These are phyloP conservation scores for Clarias pachynema DNA, from an alignment of 2,797 vertebrate species.

Conservation along the genomic window DNA sequence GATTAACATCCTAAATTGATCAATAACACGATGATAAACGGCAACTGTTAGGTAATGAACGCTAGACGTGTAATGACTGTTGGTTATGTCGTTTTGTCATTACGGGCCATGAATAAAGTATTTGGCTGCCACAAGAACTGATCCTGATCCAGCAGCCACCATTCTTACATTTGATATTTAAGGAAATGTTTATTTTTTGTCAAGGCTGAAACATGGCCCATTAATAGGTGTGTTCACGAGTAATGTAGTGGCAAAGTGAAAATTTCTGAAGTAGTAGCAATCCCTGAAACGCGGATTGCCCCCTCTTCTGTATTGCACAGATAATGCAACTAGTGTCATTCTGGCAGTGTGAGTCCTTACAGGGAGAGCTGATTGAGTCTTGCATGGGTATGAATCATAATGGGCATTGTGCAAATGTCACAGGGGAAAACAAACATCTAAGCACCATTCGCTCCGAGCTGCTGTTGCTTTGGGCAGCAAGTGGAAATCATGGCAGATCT, in stretches of 20 bases:
- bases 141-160: background rate
- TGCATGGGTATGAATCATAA: slow-evolving; percentile 49
- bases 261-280: background rate
- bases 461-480: slow-evolving; percentile 38
- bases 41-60: background rate
- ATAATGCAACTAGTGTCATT: slow-evolving; percentile 50
- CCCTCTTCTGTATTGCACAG: slow-evolving; percentile 12
- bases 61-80: background rate
- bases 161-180: background rate
- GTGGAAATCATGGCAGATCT: slow-evolving; percentile 22
- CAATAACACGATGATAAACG: background rate
- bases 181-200: background rate
- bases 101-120: background rate
- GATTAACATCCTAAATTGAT: background rate
- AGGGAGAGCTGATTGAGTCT: slow-evolving; percentile 16
- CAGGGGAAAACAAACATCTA: slow-evolving; percentile 43
- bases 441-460: slow-evolving; percentile 39
- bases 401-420: slow-evolving; percentile 53
- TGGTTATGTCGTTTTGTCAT: slow-evolving; percentile 3
- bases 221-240: slow-evolving; percentile 23
- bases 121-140: background rate
- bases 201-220: background rate
- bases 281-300: background rate
- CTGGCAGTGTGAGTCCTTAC: slow-evolving; percentile 30
- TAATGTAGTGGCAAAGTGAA: background rate